Evolutionary conservation across 2,113 vertebrate genomes (phyloP).

Genomic region (Saccopteryx bilineata): DNA sequence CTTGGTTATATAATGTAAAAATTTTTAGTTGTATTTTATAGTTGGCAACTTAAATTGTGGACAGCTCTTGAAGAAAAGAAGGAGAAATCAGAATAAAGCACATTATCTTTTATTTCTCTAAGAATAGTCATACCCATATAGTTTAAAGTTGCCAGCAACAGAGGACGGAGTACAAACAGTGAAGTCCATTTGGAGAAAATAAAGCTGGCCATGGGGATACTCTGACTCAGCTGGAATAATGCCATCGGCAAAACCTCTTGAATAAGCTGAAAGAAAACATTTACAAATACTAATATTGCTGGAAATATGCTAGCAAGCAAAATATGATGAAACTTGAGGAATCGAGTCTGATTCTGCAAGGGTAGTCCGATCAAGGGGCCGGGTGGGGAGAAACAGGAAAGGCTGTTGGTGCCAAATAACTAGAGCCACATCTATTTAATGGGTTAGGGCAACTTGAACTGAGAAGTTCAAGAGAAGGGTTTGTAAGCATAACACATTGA

Average conservation of each 20-base stretch:
- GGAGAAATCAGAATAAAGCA: neutral
- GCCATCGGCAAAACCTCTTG: slow-evolving; percentile 42
- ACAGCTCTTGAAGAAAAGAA: neutral
- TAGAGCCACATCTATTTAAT: neutral
- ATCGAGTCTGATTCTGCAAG: neutral
- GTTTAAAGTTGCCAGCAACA: neutral
- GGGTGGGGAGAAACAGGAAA: neutral
- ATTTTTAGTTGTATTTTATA: neutral
- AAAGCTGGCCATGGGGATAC: neutral
- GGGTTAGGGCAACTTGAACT: neutral
- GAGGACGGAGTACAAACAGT: neutral
- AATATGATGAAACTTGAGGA: slow-evolving; percentile 21
- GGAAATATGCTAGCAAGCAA: neutral
- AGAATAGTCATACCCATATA: neutral
- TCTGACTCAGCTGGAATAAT: neutral
- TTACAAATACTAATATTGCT: slow-evolving; percentile 57
- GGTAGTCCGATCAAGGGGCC: fast-evolving
- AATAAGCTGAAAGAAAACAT: slow-evolving; percentile 56
- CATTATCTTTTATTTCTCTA: neutral
- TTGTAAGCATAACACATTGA: neutral
- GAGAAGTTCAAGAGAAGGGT: slow-evolving; percentile 12
- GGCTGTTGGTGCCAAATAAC: neutral
- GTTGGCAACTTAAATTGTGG: neutral
- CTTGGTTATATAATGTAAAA: slow-evolving; percentile 3
- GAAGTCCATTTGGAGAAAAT: neutral